phyloP scores from a whole-genome alignment of 2,797 vertebrate species.

The Typhlichthys eigenmanni region DNA sequence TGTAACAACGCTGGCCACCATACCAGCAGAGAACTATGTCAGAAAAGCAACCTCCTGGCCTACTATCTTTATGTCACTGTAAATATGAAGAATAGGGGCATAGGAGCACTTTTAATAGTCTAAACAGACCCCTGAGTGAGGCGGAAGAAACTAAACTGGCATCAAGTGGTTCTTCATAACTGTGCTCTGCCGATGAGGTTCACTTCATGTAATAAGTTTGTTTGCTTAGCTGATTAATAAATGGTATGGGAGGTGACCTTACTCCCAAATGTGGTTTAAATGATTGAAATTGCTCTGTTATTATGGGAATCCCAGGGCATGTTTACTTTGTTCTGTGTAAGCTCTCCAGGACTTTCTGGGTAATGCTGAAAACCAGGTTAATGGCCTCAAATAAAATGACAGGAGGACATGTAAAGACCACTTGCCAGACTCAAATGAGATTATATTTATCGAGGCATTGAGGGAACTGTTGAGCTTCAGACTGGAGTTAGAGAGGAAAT shows the following conservation, averaged over 20 bases:
- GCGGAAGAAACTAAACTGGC: constrained; percentile 17
- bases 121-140: constrained; percentile 31
- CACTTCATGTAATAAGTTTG: constrained; percentile 21
- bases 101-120: not conserved
- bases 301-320: constrained; percentile 24
- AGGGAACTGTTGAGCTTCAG: constrained; percentile 28
- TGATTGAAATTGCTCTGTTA: constrained; percentile 44
- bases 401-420: constrained; percentile 40
- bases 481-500: constrained; percentile 18
- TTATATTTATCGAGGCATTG: constrained; percentile 21
- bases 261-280: constrained; percentile 46
- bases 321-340: constrained; percentile 35
- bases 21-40: no score
- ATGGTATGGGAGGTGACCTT: constrained; percentile 38
- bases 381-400: constrained; percentile 23
- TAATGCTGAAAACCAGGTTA: constrained; percentile 44
- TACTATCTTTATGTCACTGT: not conserved
- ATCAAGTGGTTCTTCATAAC: not conserved
- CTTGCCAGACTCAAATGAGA: constrained; percentile 55
- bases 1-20: no score
- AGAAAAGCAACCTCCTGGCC: no score
- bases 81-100: constrained; percentile 19
- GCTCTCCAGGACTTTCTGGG: constrained; percentile 25
- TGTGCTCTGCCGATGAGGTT: not conserved
- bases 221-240: constrained; percentile 22